These are phyloP conservation scores for Nymphalis io DNA, from an alignment of 1,140 invertebrate species.

Conservation along the genomic window DNA sequence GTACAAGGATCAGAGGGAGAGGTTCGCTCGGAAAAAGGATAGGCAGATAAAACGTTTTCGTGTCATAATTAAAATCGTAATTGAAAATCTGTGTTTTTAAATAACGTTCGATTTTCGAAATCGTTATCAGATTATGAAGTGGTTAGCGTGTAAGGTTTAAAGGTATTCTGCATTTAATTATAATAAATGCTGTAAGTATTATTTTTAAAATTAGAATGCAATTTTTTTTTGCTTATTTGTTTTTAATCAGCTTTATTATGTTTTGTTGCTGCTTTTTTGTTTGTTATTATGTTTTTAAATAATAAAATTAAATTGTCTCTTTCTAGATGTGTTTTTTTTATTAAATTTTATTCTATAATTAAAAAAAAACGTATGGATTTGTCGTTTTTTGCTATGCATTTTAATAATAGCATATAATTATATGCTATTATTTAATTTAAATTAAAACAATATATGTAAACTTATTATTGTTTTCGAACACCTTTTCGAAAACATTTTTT, in stretches of 20 bases:
- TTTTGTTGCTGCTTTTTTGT: not conserved
- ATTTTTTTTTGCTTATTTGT: not conserved
- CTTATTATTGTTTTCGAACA: too few species aligned
- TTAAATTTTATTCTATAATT: too few species aligned
- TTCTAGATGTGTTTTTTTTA: too few species aligned
- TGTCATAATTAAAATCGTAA: slow-evolving; percentile 45
- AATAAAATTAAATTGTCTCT: too few species aligned
- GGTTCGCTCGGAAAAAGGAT: slow-evolving; percentile 44
- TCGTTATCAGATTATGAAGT: slow-evolving; percentile 1
- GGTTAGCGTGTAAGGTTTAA: not conserved
- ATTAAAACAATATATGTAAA: too few species aligned
- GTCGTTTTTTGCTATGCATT: too few species aligned
- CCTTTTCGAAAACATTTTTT: too few species aligned
- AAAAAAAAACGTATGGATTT: too few species aligned
- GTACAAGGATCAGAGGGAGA: slow-evolving; percentile 47
- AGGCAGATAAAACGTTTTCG: slow-evolving; percentile 35
- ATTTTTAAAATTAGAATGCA: not conserved
- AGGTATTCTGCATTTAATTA: not conserved
- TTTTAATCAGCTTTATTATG: not conserved
- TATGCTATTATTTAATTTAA: too few species aligned
- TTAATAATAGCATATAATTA: too few species aligned
- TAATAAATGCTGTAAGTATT: slow-evolving; percentile 6
- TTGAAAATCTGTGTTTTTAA: slow-evolving; percentile 29
- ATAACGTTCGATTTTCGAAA: slow-evolving; percentile 17
- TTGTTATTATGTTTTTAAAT: too few species aligned